Percentiles rank a stretch among this genome's conserved stretches.
Evolutionary conservation across 2,797 vertebrate species (phyloP).

Genomic region (Apogon talboti): DNA sequence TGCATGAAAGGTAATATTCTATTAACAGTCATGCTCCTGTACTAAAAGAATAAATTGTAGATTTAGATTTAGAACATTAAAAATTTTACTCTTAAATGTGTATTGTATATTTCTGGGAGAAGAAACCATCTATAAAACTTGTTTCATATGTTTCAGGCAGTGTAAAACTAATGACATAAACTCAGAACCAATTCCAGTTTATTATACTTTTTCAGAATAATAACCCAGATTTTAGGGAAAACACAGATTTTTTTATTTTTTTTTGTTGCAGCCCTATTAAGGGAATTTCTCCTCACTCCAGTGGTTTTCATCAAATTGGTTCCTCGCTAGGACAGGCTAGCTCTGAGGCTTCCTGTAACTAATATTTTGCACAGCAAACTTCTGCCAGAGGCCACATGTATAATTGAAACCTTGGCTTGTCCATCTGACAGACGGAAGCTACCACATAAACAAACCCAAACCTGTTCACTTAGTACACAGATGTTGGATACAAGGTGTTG

Average conservation of each 20-base stretch:
- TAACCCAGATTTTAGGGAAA: constrained; percentile 36
- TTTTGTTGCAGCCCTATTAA: constrained; percentile 31
- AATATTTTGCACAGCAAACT: constrained; percentile 64
- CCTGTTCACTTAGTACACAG: constrained; percentile 50
- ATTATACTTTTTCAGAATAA: constrained; percentile 29
- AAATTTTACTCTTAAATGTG: constrained; percentile 22
- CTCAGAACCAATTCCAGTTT: constrained; percentile 39
- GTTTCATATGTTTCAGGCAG: constrained; percentile 48
- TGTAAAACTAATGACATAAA: constrained; percentile 26
- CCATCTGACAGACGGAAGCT: constrained; percentile 54
- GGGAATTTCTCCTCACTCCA: constrained; percentile 46
- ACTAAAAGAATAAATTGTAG: not conserved
- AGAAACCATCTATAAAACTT: constrained; percentile 41
- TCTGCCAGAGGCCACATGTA: constrained; percentile 67
- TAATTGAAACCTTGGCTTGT: constrained; percentile 60
- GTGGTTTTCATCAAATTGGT: constrained; percentile 58
- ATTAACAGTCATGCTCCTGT: constrained; percentile 17
- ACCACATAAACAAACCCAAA: constrained; percentile 59
- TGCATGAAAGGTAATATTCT: constrained; percentile 24
- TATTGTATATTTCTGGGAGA: constrained; percentile 45
- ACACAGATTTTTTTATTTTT: constrained; percentile 10
- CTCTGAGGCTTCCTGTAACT: constrained; percentile 52
- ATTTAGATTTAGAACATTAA: not conserved
- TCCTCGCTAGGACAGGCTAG: constrained; percentile 38
- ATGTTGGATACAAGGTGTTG: constrained; percentile 54